These are phyloP conservation scores for Ryuthela nishihirai DNA, from an alignment of 2,888 invertebrate species.

Conservation along the genomic window DNA sequence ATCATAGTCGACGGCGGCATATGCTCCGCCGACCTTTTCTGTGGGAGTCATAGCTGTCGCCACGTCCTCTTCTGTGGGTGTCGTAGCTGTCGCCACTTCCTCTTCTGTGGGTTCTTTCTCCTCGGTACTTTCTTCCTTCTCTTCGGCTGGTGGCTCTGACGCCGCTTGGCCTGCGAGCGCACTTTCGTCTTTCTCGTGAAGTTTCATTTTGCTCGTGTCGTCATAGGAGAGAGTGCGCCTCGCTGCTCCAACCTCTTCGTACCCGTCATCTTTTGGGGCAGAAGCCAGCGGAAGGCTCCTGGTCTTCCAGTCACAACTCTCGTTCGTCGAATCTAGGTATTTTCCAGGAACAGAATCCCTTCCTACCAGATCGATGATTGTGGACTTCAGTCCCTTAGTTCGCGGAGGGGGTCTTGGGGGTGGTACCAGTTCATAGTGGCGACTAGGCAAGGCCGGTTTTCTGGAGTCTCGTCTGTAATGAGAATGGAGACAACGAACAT, in stretches of 20 bases:
- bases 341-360: conserved; percentile 4
- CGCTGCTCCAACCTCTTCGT: too few relatives aligned
- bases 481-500: conserved; percentile 1
- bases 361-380: conserved; percentile 19
- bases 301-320: conserved; percentile 19
- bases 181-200: too few relatives aligned
- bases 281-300: conserved; percentile 22
- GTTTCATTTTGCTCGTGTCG: too few relatives aligned
- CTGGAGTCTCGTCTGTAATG: conserved; percentile 3
- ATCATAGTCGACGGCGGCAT: conserved; percentile 25
- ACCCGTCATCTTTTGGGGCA: too few relatives aligned
- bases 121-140: too few relatives aligned
- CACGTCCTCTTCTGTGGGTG: too few relatives aligned
- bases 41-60: too few relatives aligned
- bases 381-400: conserved; percentile 15
- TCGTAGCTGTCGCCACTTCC: too few relatives aligned
- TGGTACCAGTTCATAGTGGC: conserved; percentile 11
- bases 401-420: conserved; percentile 27
- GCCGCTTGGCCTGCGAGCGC: too few relatives aligned
- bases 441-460: conserved; percentile 25
- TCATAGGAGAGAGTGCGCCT: too few relatives aligned
- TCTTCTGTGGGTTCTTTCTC: too few relatives aligned
- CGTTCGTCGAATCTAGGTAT: not conserved
- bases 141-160: too few relatives aligned
- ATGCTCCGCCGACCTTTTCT: conserved; percentile 14